A percentile compares a stretch with the other conserved stretches of the same genome.
Evolutionary conservation across 2,113 vertebrate species (phyloP).

Genomic region (Bagarius yarrelli): DNA sequence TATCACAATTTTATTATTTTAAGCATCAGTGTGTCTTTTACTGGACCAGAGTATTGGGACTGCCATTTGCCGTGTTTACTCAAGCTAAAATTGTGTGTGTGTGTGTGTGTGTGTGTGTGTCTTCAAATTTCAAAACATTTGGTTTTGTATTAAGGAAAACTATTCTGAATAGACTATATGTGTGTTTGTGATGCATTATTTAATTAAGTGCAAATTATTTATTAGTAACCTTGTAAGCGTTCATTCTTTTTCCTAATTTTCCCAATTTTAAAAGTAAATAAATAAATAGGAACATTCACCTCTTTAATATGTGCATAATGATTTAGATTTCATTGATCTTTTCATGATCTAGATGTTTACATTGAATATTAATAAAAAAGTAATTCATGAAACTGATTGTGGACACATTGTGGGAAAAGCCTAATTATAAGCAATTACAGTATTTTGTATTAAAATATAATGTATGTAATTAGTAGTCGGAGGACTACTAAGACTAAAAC

Average conservation of each 20-base stretch:
- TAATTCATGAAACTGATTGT: neutral
- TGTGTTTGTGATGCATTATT: neutral
- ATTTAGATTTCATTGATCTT: too few relatives aligned
- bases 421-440: neutral
- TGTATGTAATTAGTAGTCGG: too few relatives aligned
- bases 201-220: neutral
- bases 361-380: neutral
- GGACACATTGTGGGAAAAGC: neutral
- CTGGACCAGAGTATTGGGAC: constrained; percentile 31
- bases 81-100: constrained; percentile 13
- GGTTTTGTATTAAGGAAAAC: neutral
- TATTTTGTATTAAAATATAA: too few relatives aligned
- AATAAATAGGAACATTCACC: neutral
- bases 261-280: neutral
- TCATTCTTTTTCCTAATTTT: neutral
- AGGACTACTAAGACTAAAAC: too few relatives aligned
- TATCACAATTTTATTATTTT: constrained; percentile 23
- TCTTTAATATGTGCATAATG: neutral
- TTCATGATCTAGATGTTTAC: constrained; percentile 9
- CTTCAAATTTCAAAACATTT: neutral
- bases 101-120: neutral
- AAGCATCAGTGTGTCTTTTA: constrained; percentile 26
- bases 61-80: constrained; percentile 31
- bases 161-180: neutral
- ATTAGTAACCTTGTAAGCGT: neutral